Conservation (phyloP, 1,140 invertebrate species). For the Subanguina moxae region DNA sequence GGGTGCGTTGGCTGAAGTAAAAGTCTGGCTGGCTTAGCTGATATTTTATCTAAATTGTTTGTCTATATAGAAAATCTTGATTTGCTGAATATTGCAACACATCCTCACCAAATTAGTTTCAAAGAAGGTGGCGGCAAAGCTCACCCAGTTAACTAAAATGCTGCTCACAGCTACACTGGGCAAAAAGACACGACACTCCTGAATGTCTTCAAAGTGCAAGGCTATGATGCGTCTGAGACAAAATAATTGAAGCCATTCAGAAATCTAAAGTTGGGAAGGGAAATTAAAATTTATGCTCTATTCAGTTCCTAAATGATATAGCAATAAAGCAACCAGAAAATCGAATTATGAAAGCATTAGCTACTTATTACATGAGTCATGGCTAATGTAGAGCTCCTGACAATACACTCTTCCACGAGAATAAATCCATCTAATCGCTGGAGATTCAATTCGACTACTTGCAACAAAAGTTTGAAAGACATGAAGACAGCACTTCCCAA, state of each 20-base stretch:
- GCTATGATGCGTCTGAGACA: conserved; percentile 50
- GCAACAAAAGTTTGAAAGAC: conserved; percentile 41
- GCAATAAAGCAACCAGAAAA: too few species aligned
- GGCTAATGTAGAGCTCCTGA: conserved; percentile 13
- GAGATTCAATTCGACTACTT: conserved; percentile 45
- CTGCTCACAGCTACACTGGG: conserved; percentile 45
- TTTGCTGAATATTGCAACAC: too few species aligned
- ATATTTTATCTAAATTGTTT: conserved; percentile 48
- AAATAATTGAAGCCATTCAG: conserved; percentile 58
- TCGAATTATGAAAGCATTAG: too few species aligned
- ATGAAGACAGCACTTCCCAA: conserved; percentile 53
- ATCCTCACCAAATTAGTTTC: conserved; percentile 27
- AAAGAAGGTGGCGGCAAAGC: conserved; percentile 56
- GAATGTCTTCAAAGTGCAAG: conserved; percentile 49
- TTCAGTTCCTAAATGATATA: too few species aligned
- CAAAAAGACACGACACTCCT: conserved; percentile 41
- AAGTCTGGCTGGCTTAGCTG: conserved; percentile 52
- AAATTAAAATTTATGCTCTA: too few species aligned
- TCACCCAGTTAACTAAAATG: conserved; percentile 49
- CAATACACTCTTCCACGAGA: conserved; percentile 12
- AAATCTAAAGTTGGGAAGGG: too few species aligned
- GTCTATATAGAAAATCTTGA: too few species aligned
- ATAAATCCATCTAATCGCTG: conserved; percentile 38
- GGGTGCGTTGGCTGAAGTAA: conserved; percentile 46
- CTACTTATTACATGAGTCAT: conserved; percentile 15